Percentiles rank a stretch among this genome's conserved stretches.
phyloP scores from a whole-genome alignment of 2,113 vertebrate genomes.

The Sialia sialis region DNA sequence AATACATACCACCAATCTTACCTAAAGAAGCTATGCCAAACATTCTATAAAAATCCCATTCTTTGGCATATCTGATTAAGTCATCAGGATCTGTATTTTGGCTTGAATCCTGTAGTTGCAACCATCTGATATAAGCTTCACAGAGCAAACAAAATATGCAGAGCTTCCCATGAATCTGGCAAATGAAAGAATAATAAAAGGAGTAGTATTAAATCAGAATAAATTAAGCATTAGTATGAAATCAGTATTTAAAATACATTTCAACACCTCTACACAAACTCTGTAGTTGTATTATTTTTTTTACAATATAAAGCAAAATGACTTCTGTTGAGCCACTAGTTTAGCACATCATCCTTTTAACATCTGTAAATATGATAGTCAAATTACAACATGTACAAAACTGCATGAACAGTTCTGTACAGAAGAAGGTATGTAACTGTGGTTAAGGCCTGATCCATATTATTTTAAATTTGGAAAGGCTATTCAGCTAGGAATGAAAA shows the following conservation, averaged over 20 bases:
- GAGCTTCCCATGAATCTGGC: constrained; percentile 93
- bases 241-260: neutral
- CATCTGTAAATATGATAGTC: neutral
- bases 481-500: neutral
- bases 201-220: neutral
- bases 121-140: constrained; percentile 94
- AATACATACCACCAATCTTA: constrained; percentile 46
- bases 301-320: neutral
- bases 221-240: neutral
- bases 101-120: constrained; percentile 85
- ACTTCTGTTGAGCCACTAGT: neutral
- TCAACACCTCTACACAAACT: neutral
- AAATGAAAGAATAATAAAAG: constrained; percentile 9
- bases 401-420: neutral
- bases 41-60: constrained; percentile 97
- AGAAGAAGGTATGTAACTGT: neutral
- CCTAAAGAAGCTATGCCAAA: constrained; percentile 89
- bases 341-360: neutral
- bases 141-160: constrained; percentile 93
- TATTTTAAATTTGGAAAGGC: neutral
- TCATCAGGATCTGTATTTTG: constrained; percentile 85
- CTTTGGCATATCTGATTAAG: constrained; percentile 94
- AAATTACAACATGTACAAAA: neutral
- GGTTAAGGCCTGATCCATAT: neutral
- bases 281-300: neutral